These are phyloP conservation scores for Drosophila cardini DNA, from an alignment of 1,140 invertebrate genomes.

Conservation along the genomic window DNA sequence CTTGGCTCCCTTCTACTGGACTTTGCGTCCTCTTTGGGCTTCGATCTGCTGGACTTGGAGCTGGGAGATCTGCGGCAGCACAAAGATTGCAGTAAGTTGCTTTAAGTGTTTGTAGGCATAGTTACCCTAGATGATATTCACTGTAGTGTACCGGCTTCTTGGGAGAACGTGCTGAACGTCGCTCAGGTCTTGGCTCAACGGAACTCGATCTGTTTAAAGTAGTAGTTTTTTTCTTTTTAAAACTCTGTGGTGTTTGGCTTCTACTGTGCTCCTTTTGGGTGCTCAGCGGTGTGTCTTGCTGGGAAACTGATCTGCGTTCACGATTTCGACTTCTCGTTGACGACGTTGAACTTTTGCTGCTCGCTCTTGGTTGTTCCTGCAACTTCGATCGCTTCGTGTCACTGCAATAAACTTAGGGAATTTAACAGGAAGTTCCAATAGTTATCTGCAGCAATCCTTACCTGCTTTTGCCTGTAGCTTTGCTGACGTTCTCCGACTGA, in stretches of 20 bases:
- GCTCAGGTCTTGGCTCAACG: conserved; percentile 27
- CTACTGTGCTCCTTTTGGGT: not conserved
- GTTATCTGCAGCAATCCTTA: not conserved
- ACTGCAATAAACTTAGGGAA: not conserved
- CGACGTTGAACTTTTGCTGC: not conserved
- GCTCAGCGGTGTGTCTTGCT: conserved; percentile 8
- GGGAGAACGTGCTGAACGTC: conserved; percentile 52
- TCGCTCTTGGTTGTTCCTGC: not conserved
- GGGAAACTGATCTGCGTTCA: conserved; percentile 57
- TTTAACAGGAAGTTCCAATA: not conserved
- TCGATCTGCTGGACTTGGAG: no score
- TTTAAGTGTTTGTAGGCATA: not conserved
- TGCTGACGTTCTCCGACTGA: not conserved
- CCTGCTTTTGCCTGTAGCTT: not conserved
- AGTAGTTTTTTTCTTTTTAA: no score
- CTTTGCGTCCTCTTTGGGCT: not conserved
- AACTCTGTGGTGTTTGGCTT: not conserved
- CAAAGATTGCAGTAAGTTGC: no score
- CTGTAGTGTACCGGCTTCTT: conserved; percentile 38
- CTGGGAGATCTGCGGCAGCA: no score
- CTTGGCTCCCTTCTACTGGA: not conserved
- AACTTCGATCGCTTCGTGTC: not conserved
- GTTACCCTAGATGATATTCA: conserved; percentile 53
- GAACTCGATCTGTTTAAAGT: conserved; percentile 42
- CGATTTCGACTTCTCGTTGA: conserved; percentile 14